Conservation (phyloP, 1,140 invertebrate species). For the Conopomorpha cramerella region DNA sequence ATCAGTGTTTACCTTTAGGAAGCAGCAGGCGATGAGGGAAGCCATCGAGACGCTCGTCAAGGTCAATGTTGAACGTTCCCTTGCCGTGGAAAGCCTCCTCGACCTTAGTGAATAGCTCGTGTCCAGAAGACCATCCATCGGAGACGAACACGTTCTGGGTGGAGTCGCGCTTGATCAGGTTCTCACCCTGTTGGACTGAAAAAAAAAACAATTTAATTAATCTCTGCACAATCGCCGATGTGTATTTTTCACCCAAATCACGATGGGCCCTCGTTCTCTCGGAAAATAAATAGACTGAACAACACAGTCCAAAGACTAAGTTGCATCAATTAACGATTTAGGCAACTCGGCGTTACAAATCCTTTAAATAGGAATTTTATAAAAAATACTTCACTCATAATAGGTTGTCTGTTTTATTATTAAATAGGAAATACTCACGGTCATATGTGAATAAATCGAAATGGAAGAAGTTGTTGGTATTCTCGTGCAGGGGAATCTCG, state of each 20-base stretch:
- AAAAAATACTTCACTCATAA: no score
- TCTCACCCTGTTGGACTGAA: slow-evolving; percentile 49
- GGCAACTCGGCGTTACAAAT: no score
- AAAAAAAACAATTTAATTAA: no score
- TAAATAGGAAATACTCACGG: slow-evolving; percentile 34
- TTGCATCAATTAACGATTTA: no score
- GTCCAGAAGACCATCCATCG: slow-evolving; percentile 39
- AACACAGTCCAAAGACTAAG: no score
- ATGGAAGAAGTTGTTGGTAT: slow-evolving; percentile 58
- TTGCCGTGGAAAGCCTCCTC: slow-evolving; percentile 36
- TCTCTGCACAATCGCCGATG: no score
- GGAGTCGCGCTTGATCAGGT: slow-evolving; percentile 47
- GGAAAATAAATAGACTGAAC: no score
- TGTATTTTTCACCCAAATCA: no score
- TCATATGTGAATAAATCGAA: slow-evolving; percentile 56
- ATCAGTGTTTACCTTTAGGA: slow-evolving; percentile 61
- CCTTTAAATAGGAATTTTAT: no score
- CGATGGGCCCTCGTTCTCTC: no score
- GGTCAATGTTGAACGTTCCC: slow-evolving; percentile 24
- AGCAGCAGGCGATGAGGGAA: slow-evolving; percentile 67
- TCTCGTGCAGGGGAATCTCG: slow-evolving; percentile 55
- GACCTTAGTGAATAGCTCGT: slow-evolving; percentile 40
- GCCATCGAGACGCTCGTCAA: slow-evolving; percentile 39
- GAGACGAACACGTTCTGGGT: slow-evolving; percentile 35
- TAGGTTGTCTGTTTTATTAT: no score